Evolutionary conservation across 2,113 vertebrate species (phyloP), one percentile per base, ranked within the genome.

Genomic region (Syngnathoides biaculeatus): DNA sequence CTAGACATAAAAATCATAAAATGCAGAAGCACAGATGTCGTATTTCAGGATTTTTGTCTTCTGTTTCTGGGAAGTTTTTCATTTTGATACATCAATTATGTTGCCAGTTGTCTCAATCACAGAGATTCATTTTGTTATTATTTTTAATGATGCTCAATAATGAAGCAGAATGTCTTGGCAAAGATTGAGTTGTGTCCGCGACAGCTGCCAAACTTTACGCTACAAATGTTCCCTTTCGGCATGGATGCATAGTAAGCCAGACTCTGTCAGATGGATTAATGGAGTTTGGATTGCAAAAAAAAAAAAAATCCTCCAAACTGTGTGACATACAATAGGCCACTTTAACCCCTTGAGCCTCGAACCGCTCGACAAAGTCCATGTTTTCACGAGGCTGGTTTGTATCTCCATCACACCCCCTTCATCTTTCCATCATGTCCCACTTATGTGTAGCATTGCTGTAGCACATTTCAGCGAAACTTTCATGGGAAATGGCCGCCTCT

Each of bases 401-500:
- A 78, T 47, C 35, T 15, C 76, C 73, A 55, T 75, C 72, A 64
- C 69, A n/a, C 73, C 63, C 59, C n/a, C 59, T 43, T 43, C 59
- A 20, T 75, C 75, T 77, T 66, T 60, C 68, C 64, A 13, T 69
- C 69, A 27, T 69, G 66, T 70, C 69, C 78, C 64, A n/a, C 78
- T 84, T 80, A 71, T 75, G 81, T 79, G 75, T 63, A 86, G 78
- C 81, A 78, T 83, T 61, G 76, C 86, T 85, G 85, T n/a, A 27
- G 66, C 72, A 63, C 74, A 79, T 84, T 86, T 85, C 68, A 61
- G 66, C 78, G 42, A 10, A 82, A 73, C 65, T 79, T 89, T 88
- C 85, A 88, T 90, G 87, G 85, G 89, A 89, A 87, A 79, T 70
- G n/a, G 15, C 66, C 48, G 69, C 72, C 77, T 71, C 75, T 85